Evolutionary conservation across 2,888 invertebrate genomes (phyloP).

Genomic region (Stenurella melanura): DNA sequence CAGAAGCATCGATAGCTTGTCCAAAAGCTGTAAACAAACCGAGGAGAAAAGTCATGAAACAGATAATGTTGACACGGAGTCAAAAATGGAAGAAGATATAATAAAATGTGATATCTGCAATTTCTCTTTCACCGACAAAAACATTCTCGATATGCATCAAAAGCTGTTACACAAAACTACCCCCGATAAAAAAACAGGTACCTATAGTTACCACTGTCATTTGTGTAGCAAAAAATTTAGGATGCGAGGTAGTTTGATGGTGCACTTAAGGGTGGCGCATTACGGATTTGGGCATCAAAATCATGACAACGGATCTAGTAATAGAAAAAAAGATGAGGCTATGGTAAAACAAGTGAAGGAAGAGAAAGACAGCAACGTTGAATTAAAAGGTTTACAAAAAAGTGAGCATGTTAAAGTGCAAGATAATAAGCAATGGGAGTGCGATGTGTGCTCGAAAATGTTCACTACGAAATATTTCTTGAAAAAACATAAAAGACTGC

Average conservation of each 20-base stretch:
- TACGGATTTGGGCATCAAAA: constrained; percentile 74
- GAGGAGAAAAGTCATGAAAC: not conserved
- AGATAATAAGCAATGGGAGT: constrained; percentile 89
- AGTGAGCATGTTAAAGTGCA: constrained; percentile 36
- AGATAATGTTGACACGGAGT: not conserved
- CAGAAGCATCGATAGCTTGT: constrained; percentile 59
- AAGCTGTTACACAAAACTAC: constrained; percentile 79
- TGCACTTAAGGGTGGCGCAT: constrained; percentile 86
- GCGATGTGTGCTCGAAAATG: constrained; percentile 88
- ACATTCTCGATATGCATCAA: constrained; percentile 84
- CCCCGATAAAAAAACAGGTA: constrained; percentile 68
- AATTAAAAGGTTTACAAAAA: constrained; percentile 21
- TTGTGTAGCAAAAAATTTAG: constrained; percentile 87
- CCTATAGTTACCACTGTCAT: constrained; percentile 80
- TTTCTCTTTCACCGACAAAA: constrained; percentile 81
- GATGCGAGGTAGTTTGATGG: constrained; percentile 88
- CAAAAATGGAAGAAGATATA: constrained; percentile 37
- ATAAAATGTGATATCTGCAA: constrained; percentile 82
- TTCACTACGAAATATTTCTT: constrained; percentile 93
- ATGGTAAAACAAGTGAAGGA: constrained; percentile 22
- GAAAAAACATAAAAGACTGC: constrained; percentile 90
- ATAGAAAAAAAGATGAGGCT: constrained; percentile 10
- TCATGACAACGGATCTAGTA: constrained; percentile 6
- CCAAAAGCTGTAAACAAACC: constrained; percentile 13
- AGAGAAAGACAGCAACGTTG: constrained; percentile 11